phyloP scores from a whole-genome alignment of 2,113 vertebrate genomes.

The Eublepharis macularius region DNA sequence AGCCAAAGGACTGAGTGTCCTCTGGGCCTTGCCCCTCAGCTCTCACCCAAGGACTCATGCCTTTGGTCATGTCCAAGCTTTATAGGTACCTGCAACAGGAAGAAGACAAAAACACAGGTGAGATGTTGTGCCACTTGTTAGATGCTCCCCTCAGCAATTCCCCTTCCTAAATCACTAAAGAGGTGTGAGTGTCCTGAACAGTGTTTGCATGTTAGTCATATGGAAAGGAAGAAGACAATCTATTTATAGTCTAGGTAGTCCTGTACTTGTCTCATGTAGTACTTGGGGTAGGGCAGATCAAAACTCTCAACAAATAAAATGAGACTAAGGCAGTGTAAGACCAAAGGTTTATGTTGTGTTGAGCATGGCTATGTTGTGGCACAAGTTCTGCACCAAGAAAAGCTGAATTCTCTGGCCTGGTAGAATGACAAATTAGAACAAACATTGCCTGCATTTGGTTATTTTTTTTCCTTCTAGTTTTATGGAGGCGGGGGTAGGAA shows the following conservation, averaged over 20 bases:
- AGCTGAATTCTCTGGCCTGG: not conserved
- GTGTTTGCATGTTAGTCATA: too few species aligned
- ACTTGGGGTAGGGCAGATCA: not conserved
- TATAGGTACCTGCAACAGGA: too few species aligned
- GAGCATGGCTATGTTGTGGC: not conserved
- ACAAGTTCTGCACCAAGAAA: too few species aligned
- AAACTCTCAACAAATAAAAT: not conserved
- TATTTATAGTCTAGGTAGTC: not conserved
- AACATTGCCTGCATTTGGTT: not conserved
- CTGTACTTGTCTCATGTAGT: not conserved
- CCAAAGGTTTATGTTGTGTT: not conserved
- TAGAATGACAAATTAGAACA: not conserved
- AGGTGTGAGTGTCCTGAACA: too few species aligned
- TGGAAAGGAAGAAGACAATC: not conserved
- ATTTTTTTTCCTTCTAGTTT: not conserved
- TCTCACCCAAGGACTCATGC: too few species aligned
- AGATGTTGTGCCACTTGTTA: too few species aligned
- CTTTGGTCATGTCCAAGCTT: too few species aligned
- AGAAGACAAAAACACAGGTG: too few species aligned
- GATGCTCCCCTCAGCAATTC: too few species aligned
- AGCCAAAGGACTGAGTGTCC: too few species aligned
- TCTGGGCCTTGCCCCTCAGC: too few species aligned
- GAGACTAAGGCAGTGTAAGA: not conserved
- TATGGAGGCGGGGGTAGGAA: not conserved
- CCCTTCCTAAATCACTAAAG: too few species aligned